Evolutionary conservation across 2,888 invertebrate genomes (phyloP).

Genomic region (Callinectes sapidus): DNA sequence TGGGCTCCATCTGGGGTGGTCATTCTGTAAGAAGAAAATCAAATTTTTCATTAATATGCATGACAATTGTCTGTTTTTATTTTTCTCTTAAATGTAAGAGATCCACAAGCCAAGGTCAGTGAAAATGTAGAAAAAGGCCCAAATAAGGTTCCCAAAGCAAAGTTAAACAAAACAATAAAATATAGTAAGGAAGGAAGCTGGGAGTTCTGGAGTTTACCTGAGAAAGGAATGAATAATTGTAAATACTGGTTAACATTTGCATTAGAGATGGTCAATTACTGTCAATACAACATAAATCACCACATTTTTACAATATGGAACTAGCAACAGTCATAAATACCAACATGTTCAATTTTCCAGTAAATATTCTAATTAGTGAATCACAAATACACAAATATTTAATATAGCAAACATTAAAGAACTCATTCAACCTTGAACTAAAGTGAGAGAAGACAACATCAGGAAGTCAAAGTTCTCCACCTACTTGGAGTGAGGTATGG

Average conservation of each 20-base stretch:
- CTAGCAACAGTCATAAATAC: not conserved
- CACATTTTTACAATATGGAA: not conserved
- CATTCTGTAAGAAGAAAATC: conserved; percentile 61
- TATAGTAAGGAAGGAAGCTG: too few species aligned
- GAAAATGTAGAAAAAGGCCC: too few species aligned
- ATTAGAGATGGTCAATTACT: not conserved
- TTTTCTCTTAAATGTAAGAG: not conserved
- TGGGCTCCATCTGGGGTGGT: conserved; percentile 72
- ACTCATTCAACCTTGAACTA: not conserved
- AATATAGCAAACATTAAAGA: not conserved
- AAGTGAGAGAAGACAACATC: not conserved
- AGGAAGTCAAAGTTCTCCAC: conserved; percentile 15
- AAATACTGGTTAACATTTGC: too few species aligned
- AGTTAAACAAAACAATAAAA: too few species aligned
- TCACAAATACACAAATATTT: not conserved
- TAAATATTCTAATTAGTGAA: not conserved
- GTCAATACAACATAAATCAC: not conserved
- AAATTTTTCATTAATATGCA: not conserved
- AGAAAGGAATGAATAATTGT: too few species aligned
- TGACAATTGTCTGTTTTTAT: not conserved
- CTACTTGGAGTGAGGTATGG: conserved; percentile 70
- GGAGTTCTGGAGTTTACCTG: too few species aligned
- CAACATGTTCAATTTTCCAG: not conserved
- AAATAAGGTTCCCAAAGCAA: too few species aligned
- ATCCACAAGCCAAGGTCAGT: too few species aligned